Conservation (phyloP, 2,888 invertebrate species). For the Myathropa florea region DNA sequence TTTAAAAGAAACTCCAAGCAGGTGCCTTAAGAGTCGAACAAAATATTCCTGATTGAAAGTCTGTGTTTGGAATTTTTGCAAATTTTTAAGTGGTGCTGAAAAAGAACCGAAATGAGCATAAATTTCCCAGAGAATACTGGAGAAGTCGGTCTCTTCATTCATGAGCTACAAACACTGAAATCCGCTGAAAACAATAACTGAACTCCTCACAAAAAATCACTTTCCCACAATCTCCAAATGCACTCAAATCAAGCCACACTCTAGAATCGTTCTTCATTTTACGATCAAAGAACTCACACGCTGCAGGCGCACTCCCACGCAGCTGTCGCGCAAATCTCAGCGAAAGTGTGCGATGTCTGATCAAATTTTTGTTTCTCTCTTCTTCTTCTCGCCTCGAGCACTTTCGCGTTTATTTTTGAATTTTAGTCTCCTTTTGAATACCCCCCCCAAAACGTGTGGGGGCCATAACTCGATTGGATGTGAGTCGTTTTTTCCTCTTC, state of each 20-base stretch:
- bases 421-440: not conserved
- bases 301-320: constrained; percentile 2
- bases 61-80: too few relatives aligned
- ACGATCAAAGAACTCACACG: not conserved
- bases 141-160: too few relatives aligned
- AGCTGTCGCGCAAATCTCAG: not conserved
- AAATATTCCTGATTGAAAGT: too few relatives aligned
- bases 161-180: too few relatives aligned
- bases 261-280: not conserved
- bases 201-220: not conserved
- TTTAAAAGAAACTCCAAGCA: too few relatives aligned
- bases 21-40: too few relatives aligned
- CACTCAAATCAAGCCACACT: not conserved
- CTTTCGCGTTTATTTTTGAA: not conserved
- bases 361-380: not conserved
- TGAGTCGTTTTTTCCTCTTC: not conserved
- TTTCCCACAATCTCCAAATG: not conserved
- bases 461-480: not conserved
- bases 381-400: not conserved
- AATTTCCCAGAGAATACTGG: too few relatives aligned
- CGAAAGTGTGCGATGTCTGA: not conserved
- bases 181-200: too few relatives aligned
- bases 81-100: too few relatives aligned
- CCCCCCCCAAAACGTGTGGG: not conserved
- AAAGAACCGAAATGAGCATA: too few relatives aligned